Percentiles rank a stretch among this genome's conserved stretches.
Conservation (phyloP, 2,797 vertebrate genomes). For the Anableps anableps region DNA sequence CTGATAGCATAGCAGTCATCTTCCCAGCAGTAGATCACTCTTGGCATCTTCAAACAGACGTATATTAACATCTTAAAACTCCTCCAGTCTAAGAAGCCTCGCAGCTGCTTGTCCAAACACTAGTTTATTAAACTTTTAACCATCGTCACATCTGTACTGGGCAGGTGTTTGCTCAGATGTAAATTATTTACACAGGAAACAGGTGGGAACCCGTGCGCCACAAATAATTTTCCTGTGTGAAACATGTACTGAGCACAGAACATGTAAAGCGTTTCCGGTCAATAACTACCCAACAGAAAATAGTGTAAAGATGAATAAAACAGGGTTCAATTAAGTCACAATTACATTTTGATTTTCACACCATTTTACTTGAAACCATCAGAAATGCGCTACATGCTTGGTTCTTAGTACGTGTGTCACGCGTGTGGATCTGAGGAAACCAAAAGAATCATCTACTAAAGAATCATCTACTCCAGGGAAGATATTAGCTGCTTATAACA, state of each 20-base stretch:
- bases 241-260: too few species aligned
- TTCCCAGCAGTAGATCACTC: too few species aligned
- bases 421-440: background rate
- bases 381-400: too few species aligned
- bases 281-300: background rate
- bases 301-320: background rate
- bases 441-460: background rate
- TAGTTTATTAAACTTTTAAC: too few species aligned
- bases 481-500: background rate
- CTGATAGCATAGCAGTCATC: background rate
- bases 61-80: background rate
- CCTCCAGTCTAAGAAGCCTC: background rate
- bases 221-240: too few species aligned
- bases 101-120: background rate
- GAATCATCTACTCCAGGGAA: background rate
- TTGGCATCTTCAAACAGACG: background rate
- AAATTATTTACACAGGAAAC: too few species aligned
- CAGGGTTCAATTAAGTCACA: background rate
- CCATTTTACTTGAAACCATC: too few species aligned
- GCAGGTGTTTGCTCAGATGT: too few species aligned
- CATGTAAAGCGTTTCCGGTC: too few species aligned
- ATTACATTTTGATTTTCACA: background rate
- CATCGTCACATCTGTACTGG: too few species aligned
- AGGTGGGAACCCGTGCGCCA: too few species aligned
- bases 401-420: too few species aligned